Evolutionary conservation across 2,888 invertebrate species (phyloP).

Genomic region (Sisyra nigra): DNA sequence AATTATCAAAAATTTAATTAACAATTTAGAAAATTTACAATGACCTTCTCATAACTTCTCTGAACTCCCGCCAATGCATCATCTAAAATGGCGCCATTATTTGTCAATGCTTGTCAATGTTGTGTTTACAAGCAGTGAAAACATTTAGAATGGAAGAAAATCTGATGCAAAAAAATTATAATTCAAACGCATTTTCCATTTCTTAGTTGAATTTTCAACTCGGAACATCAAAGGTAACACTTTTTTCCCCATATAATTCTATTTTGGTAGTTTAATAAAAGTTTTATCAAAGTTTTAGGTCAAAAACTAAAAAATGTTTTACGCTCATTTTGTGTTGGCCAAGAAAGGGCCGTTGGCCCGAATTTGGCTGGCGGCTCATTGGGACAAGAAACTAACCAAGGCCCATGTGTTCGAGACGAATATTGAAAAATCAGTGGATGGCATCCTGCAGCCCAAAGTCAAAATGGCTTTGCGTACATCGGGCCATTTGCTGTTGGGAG

Average conservation of each 20-base stretch:
- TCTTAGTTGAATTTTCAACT: too few relatives aligned
- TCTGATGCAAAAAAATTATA: too few relatives aligned
- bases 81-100: too few relatives aligned
- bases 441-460: constrained; percentile 96
- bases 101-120: too few relatives aligned
- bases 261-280: background rate
- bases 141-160: too few relatives aligned
- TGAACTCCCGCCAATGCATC: too few relatives aligned
- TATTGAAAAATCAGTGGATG: constrained; percentile 97
- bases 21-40: too few relatives aligned
- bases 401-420: constrained; percentile 99
- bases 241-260: background rate
- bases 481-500: constrained; percentile 93
- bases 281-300: background rate
- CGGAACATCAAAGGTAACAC: too few relatives aligned
- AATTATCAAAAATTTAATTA: too few relatives aligned
- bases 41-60: too few relatives aligned
- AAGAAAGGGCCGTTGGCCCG: constrained; percentile 99
- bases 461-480: constrained; percentile 99
- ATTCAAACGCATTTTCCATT: too few relatives aligned
- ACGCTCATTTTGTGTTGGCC: constrained; percentile 99
- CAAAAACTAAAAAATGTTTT: constrained; percentile 63
- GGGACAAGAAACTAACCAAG: constrained; percentile 99
- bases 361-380: constrained; percentile 99
- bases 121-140: too few relatives aligned